A percentile compares a stretch with the other conserved stretches of the same genome.
Evolutionary conservation across 2,113 vertebrate species (phyloP).

Genomic region (Eidolon helvum): DNA sequence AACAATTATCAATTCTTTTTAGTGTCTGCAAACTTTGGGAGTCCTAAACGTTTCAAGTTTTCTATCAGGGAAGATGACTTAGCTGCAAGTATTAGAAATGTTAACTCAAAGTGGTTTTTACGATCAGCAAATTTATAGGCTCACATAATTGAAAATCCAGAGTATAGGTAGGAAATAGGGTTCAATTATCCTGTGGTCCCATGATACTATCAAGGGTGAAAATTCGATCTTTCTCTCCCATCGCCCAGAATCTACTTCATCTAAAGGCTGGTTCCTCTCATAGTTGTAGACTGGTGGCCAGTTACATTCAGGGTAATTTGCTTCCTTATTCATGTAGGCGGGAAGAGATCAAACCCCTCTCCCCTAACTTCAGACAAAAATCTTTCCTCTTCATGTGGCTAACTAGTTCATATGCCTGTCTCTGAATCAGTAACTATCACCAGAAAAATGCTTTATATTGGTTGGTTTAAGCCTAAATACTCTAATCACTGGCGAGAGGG

Average conservation of each 20-base stretch:
- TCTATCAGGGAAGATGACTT: background rate
- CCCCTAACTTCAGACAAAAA: background rate
- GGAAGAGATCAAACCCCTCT: background rate
- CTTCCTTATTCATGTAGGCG: background rate
- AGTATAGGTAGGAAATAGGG: background rate
- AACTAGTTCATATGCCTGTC: background rate
- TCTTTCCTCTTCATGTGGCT: background rate
- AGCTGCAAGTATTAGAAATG: background rate
- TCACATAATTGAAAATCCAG: background rate
- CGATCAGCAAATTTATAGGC: background rate
- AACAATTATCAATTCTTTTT: background rate
- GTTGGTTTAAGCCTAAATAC: background rate
- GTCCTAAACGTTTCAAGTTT: background rate
- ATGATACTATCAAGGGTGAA: background rate
- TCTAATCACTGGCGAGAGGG: background rate
- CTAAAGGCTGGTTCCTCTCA: background rate
- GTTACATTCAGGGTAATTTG: background rate
- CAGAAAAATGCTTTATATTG: background rate
- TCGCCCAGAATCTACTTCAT: background rate
- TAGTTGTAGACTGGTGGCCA: background rate
- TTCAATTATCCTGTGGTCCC: background rate
- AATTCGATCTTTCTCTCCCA: background rate
- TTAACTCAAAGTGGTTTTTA: background rate
- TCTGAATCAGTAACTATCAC: background rate
- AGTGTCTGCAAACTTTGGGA: background rate